Evolutionary conservation across 1,140 invertebrate genomes (phyloP).

Genomic region (Goniozus legneri): DNA sequence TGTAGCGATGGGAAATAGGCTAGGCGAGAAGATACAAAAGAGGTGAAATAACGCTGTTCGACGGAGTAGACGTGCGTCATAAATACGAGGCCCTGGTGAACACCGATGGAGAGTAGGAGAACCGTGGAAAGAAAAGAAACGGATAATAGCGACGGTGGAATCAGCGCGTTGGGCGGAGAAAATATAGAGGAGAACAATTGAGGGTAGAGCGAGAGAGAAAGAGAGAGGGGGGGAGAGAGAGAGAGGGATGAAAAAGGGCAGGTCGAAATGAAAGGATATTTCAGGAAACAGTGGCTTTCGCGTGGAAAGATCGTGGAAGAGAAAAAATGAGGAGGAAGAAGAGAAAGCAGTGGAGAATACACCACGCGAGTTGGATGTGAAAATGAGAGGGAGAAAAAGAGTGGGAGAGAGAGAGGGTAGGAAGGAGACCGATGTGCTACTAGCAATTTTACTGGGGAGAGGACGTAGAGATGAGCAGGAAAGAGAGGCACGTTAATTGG

Average conservation of each 20-base stretch:
- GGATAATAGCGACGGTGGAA: too few species aligned
- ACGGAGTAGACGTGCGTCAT: too few species aligned
- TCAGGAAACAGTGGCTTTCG: too few species aligned
- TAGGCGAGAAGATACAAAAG: too few species aligned
- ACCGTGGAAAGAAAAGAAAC: too few species aligned
- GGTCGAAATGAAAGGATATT: too few species aligned
- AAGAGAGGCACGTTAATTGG: slow-evolving; percentile 28
- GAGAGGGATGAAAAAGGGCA: slow-evolving; percentile 1
- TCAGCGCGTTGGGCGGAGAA: neutral
- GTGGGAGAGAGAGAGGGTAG: slow-evolving; percentile 6
- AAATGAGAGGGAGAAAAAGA: slow-evolving; percentile 8
- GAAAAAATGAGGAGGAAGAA: neutral
- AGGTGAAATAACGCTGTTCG: too few species aligned
- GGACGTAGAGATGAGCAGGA: neutral
- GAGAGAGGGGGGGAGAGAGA: neutral
- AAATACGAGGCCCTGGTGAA: too few species aligned
- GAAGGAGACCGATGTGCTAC: slow-evolving; percentile 1
- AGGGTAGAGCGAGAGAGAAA: neutral
- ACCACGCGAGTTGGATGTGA: too few species aligned
- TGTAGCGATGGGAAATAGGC: too few species aligned
- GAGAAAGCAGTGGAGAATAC: neutral
- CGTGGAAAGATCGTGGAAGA: neutral
- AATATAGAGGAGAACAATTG: neutral
- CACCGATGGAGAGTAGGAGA: too few species aligned
- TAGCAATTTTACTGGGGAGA: slow-evolving; percentile 14